Evolutionary conservation across 2,888 invertebrate genomes (phyloP).

Genomic region (Lypha dubia): DNA sequence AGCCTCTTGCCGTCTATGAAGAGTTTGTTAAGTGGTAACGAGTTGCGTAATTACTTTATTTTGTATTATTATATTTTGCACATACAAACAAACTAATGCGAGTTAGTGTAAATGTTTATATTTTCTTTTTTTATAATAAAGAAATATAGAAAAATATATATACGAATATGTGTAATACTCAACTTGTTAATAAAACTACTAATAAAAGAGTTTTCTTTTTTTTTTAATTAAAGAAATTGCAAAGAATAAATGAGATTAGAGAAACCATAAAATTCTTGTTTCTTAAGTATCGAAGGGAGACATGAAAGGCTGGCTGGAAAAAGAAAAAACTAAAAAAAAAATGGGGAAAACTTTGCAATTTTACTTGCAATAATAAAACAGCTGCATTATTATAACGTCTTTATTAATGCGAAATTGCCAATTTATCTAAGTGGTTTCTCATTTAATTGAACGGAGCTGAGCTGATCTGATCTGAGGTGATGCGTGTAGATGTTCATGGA

Average conservation of each 20-base stretch:
- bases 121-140: conserved; percentile 22
- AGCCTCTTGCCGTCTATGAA: conserved; percentile 8
- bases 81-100: neutral
- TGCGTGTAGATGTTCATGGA: neutral
- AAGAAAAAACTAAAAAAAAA: conserved; percentile 2
- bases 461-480: too few species aligned
- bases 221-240: conserved; percentile 53
- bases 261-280: conserved; percentile 38
- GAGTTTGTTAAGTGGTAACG: conserved; percentile 59
- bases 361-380: conserved; percentile 35
- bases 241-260: conserved; percentile 39
- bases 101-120: neutral
- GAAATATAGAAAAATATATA: conserved; percentile 33
- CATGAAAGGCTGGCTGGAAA: too few species aligned
- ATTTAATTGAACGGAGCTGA: conserved; percentile 2
- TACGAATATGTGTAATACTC: neutral
- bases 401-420: conserved; percentile 7
- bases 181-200: conserved; percentile 11
- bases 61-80: conserved; percentile 52
- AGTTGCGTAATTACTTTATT: conserved; percentile 67
- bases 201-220: conserved; percentile 61
- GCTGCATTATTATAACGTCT: conserved; percentile 18
- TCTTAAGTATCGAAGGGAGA: conserved; percentile 4
- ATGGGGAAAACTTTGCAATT: conserved; percentile 12
- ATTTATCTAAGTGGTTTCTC: conserved; percentile 8